Percentiles rank a stretch among this genome's conserved stretches.
Conservation (phyloP, 2,888 invertebrate genomes). For the Aphodius granarius region DNA sequence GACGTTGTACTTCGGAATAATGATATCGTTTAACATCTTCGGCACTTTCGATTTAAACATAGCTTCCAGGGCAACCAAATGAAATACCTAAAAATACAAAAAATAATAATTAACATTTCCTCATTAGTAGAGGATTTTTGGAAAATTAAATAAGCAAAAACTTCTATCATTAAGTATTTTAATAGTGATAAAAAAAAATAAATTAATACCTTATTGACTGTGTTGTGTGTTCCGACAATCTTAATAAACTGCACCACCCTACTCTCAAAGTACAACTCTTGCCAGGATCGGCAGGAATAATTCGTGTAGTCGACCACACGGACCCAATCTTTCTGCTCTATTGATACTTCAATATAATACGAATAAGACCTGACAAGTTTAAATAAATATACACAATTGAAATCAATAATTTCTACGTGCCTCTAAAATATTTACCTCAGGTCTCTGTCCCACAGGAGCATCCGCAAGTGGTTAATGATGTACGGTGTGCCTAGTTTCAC, state of each 20-base stretch:
- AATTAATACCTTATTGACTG: constrained; percentile 93
- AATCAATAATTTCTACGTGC: background rate
- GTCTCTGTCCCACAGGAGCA: constrained; percentile 95
- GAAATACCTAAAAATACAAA: constrained; percentile 76
- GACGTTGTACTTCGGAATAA: constrained; percentile 86
- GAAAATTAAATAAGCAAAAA: too few species aligned
- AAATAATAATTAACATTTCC: too few species aligned
- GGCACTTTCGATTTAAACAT: constrained; percentile 78
- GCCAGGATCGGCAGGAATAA: constrained; percentile 96
- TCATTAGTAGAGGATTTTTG: too few species aligned
- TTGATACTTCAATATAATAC: constrained; percentile 91
- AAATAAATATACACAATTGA: constrained; percentile 33
- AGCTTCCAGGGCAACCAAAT: constrained; percentile 91
- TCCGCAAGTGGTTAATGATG: constrained; percentile 90
- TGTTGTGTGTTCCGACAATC: constrained; percentile 90
- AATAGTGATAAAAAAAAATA: too few species aligned
- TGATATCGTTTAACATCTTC: constrained; percentile 72
- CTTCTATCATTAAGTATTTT: too few species aligned
- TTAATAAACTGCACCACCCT: constrained; percentile 84
- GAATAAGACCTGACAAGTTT: constrained; percentile 87
- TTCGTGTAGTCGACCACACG: constrained; percentile 89
- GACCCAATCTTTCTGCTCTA: constrained; percentile 95
- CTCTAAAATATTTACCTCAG: constrained; percentile 59
- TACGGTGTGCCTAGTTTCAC: constrained; percentile 81
- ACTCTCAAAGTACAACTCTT: constrained; percentile 88